These are phyloP conservation scores for Brachionus rotundiformis DNA, from an alignment of 1,140 invertebrate genomes.

Conservation along the genomic window DNA sequence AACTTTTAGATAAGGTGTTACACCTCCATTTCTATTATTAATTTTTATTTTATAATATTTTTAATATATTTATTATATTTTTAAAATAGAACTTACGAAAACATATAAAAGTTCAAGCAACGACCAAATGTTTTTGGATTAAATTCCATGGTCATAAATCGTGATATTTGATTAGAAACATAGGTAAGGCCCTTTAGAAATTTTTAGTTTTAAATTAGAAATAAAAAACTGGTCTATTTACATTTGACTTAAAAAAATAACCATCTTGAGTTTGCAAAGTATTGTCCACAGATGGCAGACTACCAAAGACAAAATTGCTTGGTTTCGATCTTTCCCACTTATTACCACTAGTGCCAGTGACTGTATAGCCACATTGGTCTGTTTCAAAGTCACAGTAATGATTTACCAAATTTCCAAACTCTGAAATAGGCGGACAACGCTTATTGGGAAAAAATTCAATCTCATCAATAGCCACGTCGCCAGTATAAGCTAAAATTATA, in stretches of 20 bases:
- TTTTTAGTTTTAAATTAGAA: too few relatives aligned
- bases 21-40: not conserved
- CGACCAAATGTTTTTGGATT: not conserved
- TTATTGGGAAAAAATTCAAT: slow-evolving; percentile 26
- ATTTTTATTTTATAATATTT: not conserved
- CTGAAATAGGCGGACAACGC: slow-evolving; percentile 4
- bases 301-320: not conserved
- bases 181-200: not conserved
- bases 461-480: slow-evolving; percentile 29
- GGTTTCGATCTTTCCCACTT: slow-evolving; percentile 26
- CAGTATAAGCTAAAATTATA: not conserved
- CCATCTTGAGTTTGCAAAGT: slow-evolving; percentile 66
- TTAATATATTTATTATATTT: too few relatives aligned
- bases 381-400: slow-evolving; percentile 45
- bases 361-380: slow-evolving; percentile 20
- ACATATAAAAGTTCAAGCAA: slow-evolving; percentile 29
- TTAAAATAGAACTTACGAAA: slow-evolving; percentile 11
- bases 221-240: not conserved
- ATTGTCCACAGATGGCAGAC: slow-evolving; percentile 55
- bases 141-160: slow-evolving; percentile 20
- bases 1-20: slow-evolving; percentile 3
- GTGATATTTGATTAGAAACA: slow-evolving; percentile 18
- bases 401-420: not conserved
- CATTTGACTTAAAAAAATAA: slow-evolving; percentile 66
- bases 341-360: not conserved